Percentiles rank a stretch among this genome's conserved stretches.
phyloP scores from a whole-genome alignment of 2,797 vertebrate genomes.

The Rhyacichthys aspro region DNA sequence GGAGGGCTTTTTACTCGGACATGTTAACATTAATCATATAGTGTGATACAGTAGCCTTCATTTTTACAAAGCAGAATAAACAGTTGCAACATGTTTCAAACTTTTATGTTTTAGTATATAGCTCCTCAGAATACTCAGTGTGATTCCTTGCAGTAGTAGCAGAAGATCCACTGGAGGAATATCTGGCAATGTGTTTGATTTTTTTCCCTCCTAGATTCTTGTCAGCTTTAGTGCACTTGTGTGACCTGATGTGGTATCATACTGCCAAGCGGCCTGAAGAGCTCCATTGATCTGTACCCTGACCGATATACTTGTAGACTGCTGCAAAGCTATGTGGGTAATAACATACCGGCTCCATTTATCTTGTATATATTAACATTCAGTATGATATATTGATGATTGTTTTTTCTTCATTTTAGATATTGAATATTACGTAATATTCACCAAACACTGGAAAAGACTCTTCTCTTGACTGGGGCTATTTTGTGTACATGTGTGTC shows the following conservation, averaged over 20 bases:
- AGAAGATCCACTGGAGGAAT: constrained; percentile 3
- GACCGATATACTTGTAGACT: constrained; percentile 41
- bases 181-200: constrained; percentile 34
- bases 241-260: constrained; percentile 52
- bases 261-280: constrained; percentile 46
- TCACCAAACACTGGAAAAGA: constrained; percentile 57
- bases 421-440: constrained; percentile 9
- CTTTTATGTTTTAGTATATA: too few species aligned
- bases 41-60: too few species aligned
- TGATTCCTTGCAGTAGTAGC: not conserved
- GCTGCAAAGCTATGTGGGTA: constrained; percentile 47
- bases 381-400: constrained; percentile 34
- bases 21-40: too few species aligned
- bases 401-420: not conserved
- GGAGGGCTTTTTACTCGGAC: too few species aligned
- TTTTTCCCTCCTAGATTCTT: constrained; percentile 16
- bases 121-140: too few species aligned
- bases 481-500: constrained; percentile 23
- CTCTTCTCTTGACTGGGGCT: constrained; percentile 40
- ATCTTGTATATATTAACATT: constrained; percentile 60
- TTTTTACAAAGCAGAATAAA: too few species aligned
- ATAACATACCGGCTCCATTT: constrained; percentile 40
- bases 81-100: too few species aligned
- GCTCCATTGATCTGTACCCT: constrained; percentile 57
- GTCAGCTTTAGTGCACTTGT: constrained; percentile 27